These are phyloP conservation scores for Acleris holmiana DNA, from an alignment of 2,888 invertebrate species.

Conservation along the genomic window DNA sequence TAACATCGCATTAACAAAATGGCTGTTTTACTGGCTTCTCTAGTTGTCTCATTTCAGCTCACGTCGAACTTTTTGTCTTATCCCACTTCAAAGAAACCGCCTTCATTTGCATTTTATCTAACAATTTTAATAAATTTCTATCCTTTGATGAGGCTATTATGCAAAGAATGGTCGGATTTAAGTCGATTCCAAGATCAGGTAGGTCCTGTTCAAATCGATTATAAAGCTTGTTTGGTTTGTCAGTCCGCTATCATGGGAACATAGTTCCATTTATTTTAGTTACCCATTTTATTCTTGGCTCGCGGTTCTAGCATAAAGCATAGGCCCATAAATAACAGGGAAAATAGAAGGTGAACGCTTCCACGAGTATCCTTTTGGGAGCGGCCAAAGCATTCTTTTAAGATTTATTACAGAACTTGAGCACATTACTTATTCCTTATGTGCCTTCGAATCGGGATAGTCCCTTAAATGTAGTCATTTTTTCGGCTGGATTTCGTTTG, in stretches of 20 bases:
- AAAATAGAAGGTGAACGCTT: slow-evolving; percentile 84
- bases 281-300: slow-evolving; percentile 81
- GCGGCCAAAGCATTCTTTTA: slow-evolving; percentile 83
- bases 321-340: slow-evolving; percentile 82
- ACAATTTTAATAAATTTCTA: background rate
- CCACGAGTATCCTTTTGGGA: slow-evolving; percentile 83
- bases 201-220: background rate
- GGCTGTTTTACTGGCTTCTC: slow-evolving; percentile 15
- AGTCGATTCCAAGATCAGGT: background rate
- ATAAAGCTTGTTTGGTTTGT: slow-evolving; percentile 50
- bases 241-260: slow-evolving; percentile 77
- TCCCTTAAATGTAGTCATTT: slow-evolving; percentile 62
- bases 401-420: slow-evolving; percentile 83
- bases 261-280: slow-evolving; percentile 78
- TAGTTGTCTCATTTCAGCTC: slow-evolving; percentile 1
- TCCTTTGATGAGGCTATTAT: background rate
- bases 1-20: slow-evolving; percentile 32
- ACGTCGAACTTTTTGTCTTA: background rate
- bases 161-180: background rate
- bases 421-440: slow-evolving; percentile 83
- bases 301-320: slow-evolving; percentile 80
- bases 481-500: slow-evolving; percentile 49
- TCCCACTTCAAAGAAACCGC: slow-evolving; percentile 29
- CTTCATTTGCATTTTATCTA: slow-evolving; percentile 15
- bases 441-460: slow-evolving; percentile 71